Evolutionary conservation across 1,140 invertebrate genomes (phyloP), one percentile per base, ranked within the genome.

Genomic region (Ostrea edulis): DNA sequence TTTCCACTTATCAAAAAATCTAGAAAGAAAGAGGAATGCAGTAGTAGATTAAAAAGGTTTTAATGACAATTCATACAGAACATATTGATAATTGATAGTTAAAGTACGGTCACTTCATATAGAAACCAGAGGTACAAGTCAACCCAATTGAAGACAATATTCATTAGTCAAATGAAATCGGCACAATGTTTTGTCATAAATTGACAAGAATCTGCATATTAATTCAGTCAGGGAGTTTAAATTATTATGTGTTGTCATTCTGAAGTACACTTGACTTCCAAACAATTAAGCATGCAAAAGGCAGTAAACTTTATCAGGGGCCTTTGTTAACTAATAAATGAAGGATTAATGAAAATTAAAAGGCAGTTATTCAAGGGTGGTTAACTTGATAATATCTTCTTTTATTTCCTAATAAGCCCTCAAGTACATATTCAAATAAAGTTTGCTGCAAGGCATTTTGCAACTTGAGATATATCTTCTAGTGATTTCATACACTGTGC

Each of bases 151-250:
- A 71, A 71, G 22, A 58, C 20, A 58, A 58, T 58, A 58, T 58
- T 20, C 55, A 58, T 58, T 25, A 71, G 12, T 71, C 12, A 22
- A 35, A 71, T 12, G 22, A 35, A 25, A 29, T 25, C 12, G 68
- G 22, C 68, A 25, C 22, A 71, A 25, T 35, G 9, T 29, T 71
- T 29, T 71, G 68, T 71, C 68, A 29, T 22, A 35, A 71, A 71
- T 71, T 71, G 29, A 71, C 68, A 35, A 71, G 68, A 25, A 71
- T 71, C 22, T 71, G 68, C 29, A 71, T 71, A 71, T 71, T 35
- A 71, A 12, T 11, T 12, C 22, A 71, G 22, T 71, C 12, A 35
- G 68, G 29, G 22, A 71, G 22, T 71, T 71, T 29, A 71, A 71
- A 71, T 71, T 25, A 71, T 9, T 29, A 29, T 35, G 22, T 71